Evolutionary conservation across 64 coral and sea anemone genomes (phyloP), one percentile per base, ranked within the genome.

Genomic region (Montipora capricornis): DNA sequence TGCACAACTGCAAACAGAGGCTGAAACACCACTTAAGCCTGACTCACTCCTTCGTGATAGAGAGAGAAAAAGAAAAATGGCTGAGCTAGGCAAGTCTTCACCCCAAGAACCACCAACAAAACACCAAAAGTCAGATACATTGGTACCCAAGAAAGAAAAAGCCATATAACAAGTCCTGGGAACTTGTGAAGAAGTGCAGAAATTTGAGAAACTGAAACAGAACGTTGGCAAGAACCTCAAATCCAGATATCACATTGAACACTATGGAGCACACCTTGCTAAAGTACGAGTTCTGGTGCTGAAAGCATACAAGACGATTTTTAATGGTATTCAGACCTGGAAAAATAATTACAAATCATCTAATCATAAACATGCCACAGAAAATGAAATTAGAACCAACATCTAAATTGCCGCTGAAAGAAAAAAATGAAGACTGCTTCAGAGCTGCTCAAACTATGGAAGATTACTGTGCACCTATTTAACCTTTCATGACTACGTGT

Each of bases 121-220:
- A 55, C 52, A 55, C 4, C 52, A 55, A 78, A 47, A 49, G 74
- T 77, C 26, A 77, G 75, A 55, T 8, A 49, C 20, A 59, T 26
- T 78, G 68, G 16, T 29, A 83, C 13, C 78, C 1, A 91, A 82
- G 80, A 83, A 60, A 82, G 64, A 76, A 62, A 91, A 91, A 81
- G 77, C 61, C 8, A 12, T 91, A 2, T 20, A 83, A 75, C 51
- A 68, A 51, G 89, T 82, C 9, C 76, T 91, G 14, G 78, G 89
- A 17, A 70, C 44, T 50, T 69, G 77, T 61, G 49, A 88, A 26
- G 44, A 76, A 77, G 87, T 78, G 59, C 29, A 55, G 7, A 89
- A 76, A 50, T 92, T 26, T 79, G 90, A 92, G 47, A 73, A 70
- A 71, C 46, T 83, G 2, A 83, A 92, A 45, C 79, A 70, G 19